Evolutionary conservation across 2,888 invertebrate species (phyloP), one percentile per base, ranked within the genome.

Genomic region (Sphinx pinastri): DNA sequence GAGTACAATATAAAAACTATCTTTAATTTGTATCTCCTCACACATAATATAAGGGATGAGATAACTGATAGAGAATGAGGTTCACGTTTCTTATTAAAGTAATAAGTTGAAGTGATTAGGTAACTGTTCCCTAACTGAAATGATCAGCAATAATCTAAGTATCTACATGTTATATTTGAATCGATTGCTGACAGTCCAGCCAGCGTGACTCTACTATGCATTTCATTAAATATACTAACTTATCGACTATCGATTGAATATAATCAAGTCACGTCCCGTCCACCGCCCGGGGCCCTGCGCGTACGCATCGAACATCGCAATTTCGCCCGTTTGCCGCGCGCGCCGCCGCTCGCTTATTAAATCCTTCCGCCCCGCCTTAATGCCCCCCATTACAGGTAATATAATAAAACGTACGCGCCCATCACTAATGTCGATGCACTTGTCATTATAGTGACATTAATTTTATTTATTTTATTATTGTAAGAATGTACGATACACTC

Each of bases 341-440:
- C 84, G 83, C 88, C 90, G 89, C 88, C 91, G 93, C 88, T 87
- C 88, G 87, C 87, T 92, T 92, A 93, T 93, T 93, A 93, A 92
- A 91, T 90, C 90, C 90, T 86, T 82, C 87, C 86, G 89, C 83
- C 88, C 92, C 93, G 88, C 93, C 93, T 88, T 93, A 93, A 93
- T 93, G 86, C 88, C 88, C 77, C 82, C 88, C 86, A 93, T 93
- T 93, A 93, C 87, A 82, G 88, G 88, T 88, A 88, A 90, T 92
- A 91, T 91, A 91, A 91, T 92, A 91, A 91, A 91, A 89, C 84
- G 83, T 76, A 75, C 72, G 73, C 72, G 72, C 74, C 70, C 16
- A 54, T 63, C 60, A 45, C 60, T 73, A 74, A 72, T 76, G 71
- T 71, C 71, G 54, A 75, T 70, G 75, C 75, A 73, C 74, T 76